Evolutionary conservation across 1,140 invertebrate genomes (phyloP).

Genomic region (Pseudachorutes palmiensis): DNA sequence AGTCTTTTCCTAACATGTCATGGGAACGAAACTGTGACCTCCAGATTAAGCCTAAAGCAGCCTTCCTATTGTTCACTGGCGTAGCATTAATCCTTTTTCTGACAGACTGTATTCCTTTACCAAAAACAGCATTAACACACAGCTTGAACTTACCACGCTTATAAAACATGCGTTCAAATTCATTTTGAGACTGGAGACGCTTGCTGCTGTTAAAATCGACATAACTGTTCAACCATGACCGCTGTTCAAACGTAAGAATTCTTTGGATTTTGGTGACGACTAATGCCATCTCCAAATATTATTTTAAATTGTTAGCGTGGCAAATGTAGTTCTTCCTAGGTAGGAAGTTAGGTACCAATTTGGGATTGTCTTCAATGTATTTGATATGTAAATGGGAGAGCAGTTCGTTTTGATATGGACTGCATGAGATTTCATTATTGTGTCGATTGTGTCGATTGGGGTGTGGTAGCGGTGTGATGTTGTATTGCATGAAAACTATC

Average conservation of each 20-base stretch:
- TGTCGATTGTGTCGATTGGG: too few relatives aligned
- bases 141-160: too few relatives aligned
- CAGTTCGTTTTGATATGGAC: neutral
- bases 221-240: slow-evolving; percentile 45
- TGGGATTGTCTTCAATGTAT: slow-evolving; percentile 18
- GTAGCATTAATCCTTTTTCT: slow-evolving; percentile 25
- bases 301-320: slow-evolving; percentile 48
- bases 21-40: neutral
- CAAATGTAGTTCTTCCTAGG: slow-evolving; percentile 46
- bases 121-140: slow-evolving; percentile 38
- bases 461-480: too few relatives aligned
- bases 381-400: neutral
- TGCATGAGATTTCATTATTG: too few relatives aligned
- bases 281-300: slow-evolving; percentile 45
- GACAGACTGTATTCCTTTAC: slow-evolving; percentile 39
- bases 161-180: slow-evolving; percentile 39
- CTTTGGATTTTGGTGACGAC: slow-evolving; percentile 46
- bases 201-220: slow-evolving; percentile 44
- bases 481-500: too few relatives aligned
- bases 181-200: slow-evolving; percentile 32
- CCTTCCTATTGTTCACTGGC: slow-evolving; percentile 1
- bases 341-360: slow-evolving; percentile 35
- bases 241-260: slow-evolving; percentile 47
- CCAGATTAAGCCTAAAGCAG: neutral
- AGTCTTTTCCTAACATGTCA: neutral